A percentile compares a stretch with the other conserved stretches of the same genome.
phyloP scores from a whole-genome alignment of 37 sponge, comb jelly and placozoan genomes.

The Lycopodina hypogea region DNA sequence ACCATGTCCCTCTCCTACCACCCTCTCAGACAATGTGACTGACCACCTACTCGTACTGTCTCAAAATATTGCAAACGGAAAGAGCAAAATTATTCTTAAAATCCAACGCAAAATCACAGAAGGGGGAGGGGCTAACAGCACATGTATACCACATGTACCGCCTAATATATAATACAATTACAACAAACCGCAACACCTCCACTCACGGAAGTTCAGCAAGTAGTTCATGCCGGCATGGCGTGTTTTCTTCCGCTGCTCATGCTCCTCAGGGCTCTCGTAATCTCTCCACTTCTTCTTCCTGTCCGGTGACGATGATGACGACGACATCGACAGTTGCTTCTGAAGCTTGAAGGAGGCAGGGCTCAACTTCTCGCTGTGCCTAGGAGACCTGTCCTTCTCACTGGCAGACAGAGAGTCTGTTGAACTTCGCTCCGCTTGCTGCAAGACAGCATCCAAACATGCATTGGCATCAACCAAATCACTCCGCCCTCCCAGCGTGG shows the following conservation, averaged over 20 bases:
- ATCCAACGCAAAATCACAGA: too few relatives aligned
- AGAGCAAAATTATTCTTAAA: too few relatives aligned
- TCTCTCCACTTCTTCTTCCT: conserved; percentile 31
- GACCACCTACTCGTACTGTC: too few relatives aligned
- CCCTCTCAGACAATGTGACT: too few relatives aligned
- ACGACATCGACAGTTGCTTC: background rate
- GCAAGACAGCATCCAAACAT: background rate
- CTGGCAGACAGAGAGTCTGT: background rate
- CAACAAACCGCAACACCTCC: too few relatives aligned
- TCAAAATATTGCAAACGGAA: too few relatives aligned
- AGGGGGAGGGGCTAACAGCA: background rate
- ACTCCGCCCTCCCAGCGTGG: too few relatives aligned
- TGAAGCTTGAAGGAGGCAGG: background rate
- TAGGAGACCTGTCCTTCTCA: conserved; percentile 22
- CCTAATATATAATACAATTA: too few relatives aligned
- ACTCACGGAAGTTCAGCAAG: conserved; percentile 27
- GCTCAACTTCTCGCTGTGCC: background rate
- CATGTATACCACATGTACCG: background rate
- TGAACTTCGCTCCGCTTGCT: conserved; percentile 6
- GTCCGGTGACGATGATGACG: conserved; percentile 1
- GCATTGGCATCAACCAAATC: background rate
- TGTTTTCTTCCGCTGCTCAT: conserved; percentile 35
- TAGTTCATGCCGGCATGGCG: conserved; percentile 32
- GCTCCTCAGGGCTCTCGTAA: conserved; percentile 30
- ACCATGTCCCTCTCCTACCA: too few relatives aligned